These are phyloP conservation scores for Acrocephalus arundinaceus DNA, from an alignment of 2,113 vertebrate genomes.

Conservation along the genomic window DNA sequence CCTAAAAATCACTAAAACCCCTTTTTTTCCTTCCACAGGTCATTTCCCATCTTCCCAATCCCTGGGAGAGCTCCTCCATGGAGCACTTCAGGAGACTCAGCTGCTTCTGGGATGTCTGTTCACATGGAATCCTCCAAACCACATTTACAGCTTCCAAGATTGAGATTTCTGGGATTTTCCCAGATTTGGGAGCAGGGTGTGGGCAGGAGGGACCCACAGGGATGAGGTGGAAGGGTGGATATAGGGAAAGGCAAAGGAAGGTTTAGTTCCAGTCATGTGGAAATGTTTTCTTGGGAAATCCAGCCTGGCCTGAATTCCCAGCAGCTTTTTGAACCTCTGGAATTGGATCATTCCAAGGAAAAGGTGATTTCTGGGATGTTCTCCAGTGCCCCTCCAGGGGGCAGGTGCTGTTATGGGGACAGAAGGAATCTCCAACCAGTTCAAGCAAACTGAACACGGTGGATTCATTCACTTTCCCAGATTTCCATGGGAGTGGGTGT, in stretches of 20 bases:
- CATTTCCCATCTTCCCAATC: neutral
- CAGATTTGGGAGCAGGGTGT: neutral
- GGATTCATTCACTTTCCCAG: neutral
- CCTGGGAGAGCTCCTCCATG: neutral
- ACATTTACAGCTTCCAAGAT: neutral
- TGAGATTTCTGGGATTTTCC: neutral
- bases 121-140: neutral
- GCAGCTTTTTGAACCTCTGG: neutral
- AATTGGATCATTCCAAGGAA: neutral
- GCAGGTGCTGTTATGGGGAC: neutral
- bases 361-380: neutral
- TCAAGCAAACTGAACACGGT: neutral
- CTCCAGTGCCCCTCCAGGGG: neutral
- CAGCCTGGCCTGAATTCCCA: neutral
- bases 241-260: neutral
- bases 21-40: neutral
- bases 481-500: fast-evolving
- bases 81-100: neutral
- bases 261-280: neutral
- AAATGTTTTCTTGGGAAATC: neutral
- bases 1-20: neutral
- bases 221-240: neutral
- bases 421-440: neutral
- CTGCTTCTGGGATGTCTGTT: neutral
- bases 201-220: neutral